These are phyloP conservation scores for Gymnodraco acuticeps DNA, from an alignment of 2,797 vertebrate species.

Conservation along the genomic window DNA sequence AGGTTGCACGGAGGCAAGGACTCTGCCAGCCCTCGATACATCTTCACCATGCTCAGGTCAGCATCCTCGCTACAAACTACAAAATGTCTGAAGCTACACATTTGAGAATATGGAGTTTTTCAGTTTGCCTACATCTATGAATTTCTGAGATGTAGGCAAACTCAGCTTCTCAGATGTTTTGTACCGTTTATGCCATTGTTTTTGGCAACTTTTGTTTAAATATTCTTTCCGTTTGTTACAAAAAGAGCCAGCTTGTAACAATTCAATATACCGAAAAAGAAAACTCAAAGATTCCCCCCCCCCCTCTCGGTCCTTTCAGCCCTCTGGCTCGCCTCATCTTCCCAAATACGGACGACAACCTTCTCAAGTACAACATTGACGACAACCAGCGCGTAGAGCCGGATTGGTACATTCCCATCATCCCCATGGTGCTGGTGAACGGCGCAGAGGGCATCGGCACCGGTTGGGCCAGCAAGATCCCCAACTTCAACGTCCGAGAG, in stretches of 20 bases:
- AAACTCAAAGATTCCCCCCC: no score
- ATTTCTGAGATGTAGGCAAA: no score
- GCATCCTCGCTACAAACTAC: constrained; percentile 10
- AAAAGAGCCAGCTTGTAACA: no score
- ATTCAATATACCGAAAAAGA: no score
- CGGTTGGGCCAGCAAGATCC: constrained; percentile 96
- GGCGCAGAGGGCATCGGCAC: constrained; percentile 97
- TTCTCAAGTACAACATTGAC: constrained; percentile 93
- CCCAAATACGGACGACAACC: constrained; percentile 90
- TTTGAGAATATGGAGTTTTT: neutral
- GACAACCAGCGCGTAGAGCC: constrained; percentile 98
- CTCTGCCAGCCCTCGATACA: constrained; percentile 98
- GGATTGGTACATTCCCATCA: constrained; percentile 99
- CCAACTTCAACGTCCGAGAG: constrained; percentile 93
- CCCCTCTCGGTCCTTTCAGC: constrained; percentile 69
- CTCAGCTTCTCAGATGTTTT: no score
- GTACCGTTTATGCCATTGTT: no score
- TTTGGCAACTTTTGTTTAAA: no score
- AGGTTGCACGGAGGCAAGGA: constrained; percentile 96
- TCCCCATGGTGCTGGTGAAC: constrained; percentile 93
- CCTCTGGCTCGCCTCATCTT: constrained; percentile 91
- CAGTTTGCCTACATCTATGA: no score
- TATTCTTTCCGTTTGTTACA: no score
- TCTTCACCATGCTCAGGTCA: constrained; percentile 99
- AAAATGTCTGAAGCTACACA: no score